A percentile compares a stretch with the other conserved stretches of the same genome.
Conservation (phyloP, 2,888 invertebrate species). For the Spodoptera littoralis region DNA sequence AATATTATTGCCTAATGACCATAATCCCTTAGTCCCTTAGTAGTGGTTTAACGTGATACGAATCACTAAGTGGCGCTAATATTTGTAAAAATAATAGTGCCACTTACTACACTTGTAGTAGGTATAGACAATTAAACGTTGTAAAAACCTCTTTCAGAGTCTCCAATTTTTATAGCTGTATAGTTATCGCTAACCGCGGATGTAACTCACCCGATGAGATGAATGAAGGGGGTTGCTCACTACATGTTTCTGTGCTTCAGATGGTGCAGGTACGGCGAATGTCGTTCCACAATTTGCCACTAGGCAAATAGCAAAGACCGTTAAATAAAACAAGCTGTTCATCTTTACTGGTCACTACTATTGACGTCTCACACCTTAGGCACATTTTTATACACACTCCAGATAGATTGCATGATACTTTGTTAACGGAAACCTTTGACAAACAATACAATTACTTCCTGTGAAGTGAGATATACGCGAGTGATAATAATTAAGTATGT, state of each 20-base stretch:
- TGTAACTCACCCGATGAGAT: slow-evolving; percentile 55
- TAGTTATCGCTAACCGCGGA: no score
- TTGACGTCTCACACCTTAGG: slow-evolving; percentile 45
- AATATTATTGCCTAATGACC: no score
- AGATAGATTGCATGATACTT: slow-evolving; percentile 66
- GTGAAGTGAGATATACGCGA: slow-evolving; percentile 72
- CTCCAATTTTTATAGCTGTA: no score
- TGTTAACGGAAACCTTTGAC: slow-evolving; percentile 75
- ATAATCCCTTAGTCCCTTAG: no score
- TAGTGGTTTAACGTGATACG: no score
- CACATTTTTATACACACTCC: slow-evolving; percentile 69
- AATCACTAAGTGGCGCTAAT: no score
- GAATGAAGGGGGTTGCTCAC: slow-evolving; percentile 47
- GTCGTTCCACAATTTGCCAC: slow-evolving; percentile 51
- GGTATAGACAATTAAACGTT: no score
- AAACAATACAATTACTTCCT: slow-evolving; percentile 84
- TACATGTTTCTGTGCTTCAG: slow-evolving; percentile 33
- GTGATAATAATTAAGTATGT: slow-evolving; percentile 75
- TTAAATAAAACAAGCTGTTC: slow-evolving; percentile 72
- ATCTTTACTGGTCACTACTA: slow-evolving; percentile 73
- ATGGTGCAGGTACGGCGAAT: slow-evolving; percentile 54
- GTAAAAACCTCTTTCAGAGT: no score
- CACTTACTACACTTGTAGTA: no score
- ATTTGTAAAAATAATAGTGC: no score
- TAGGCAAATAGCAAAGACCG: slow-evolving; percentile 67